Conservation (phyloP, 2,888 invertebrate genomes). For the Dilophus febrilis region DNA sequence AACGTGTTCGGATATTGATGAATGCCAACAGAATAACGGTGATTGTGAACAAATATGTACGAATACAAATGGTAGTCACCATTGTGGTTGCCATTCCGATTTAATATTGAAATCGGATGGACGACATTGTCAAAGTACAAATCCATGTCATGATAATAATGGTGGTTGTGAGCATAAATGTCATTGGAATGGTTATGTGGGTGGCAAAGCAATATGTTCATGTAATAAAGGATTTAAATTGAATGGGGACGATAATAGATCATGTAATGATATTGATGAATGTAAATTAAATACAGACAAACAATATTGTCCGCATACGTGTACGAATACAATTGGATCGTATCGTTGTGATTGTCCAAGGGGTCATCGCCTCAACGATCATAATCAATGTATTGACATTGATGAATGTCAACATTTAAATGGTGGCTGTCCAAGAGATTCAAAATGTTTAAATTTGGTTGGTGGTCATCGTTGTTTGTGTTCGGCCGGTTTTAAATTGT, state of each 20-base stretch:
- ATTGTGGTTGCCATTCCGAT: conserved; percentile 32
- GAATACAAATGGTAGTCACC: conserved; percentile 36
- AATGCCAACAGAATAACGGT: conserved; percentile 29
- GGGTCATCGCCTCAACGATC: conserved; percentile 32
- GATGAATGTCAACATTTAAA: conserved; percentile 34
- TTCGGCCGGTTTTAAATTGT: conserved; percentile 23
- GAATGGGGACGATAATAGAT: conserved; percentile 14
- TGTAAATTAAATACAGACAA: conserved; percentile 20
- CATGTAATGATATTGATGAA: conserved; percentile 32
- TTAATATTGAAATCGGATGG: conserved; percentile 16
- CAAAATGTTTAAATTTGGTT: conserved; percentile 29
- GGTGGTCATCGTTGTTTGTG: conserved; percentile 36
- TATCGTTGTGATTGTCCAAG: conserved; percentile 42
- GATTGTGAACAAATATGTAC: conserved; percentile 18
- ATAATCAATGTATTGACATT: conserved; percentile 33
- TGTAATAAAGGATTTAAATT: conserved; percentile 31
- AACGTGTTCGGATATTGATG: conserved; percentile 21
- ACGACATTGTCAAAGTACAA: conserved; percentile 25
- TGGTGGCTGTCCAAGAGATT: conserved; percentile 22
- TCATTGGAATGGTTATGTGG: conserved; percentile 10
- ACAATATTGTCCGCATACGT: conserved; percentile 31
- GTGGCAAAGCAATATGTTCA: conserved; percentile 15
- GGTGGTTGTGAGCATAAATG: conserved; percentile 38
- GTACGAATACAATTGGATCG: conserved; percentile 32
- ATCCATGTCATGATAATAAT: conserved; percentile 31